Percentiles rank a stretch among this genome's conserved stretches.
Evolutionary conservation across 2,113 vertebrate genomes (phyloP).

Genomic region (Hucho hucho): DNA sequence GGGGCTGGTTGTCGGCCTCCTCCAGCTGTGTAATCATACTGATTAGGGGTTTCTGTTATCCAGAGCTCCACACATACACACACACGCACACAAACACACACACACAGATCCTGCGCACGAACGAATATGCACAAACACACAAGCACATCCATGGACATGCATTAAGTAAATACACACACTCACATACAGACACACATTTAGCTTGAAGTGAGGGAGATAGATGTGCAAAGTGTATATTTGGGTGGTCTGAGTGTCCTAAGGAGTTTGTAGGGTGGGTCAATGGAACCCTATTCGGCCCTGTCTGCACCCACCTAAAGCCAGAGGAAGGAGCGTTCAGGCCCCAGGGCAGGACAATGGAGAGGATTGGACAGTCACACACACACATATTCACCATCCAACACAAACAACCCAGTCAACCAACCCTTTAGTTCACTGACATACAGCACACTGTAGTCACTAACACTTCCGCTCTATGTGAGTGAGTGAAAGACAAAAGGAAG

Average conservation of each 20-base stretch:
- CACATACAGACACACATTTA: conserved; percentile 12
- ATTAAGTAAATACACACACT: not conserved
- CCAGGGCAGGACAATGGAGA: not conserved
- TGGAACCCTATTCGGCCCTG: not conserved
- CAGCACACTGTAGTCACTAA: too few relatives aligned
- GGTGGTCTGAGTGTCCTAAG: not conserved
- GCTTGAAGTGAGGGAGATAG: not conserved
- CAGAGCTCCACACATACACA: not conserved
- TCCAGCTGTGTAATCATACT: conserved; percentile 69
- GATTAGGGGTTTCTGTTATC: conserved; percentile 53
- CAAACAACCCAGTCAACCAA: too few relatives aligned
- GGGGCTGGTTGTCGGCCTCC: conserved; percentile 59
- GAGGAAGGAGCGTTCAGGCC: not conserved
- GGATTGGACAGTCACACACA: not conserved
- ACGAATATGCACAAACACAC: conserved; percentile 6
- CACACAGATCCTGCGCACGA: conserved; percentile 14
- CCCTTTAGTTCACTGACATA: too few relatives aligned
- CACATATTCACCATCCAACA: too few relatives aligned
- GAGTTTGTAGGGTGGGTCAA: not conserved
- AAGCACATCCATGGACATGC: conserved; percentile 13
- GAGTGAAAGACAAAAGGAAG: too few relatives aligned
- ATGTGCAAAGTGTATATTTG: not conserved
- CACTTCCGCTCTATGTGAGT: too few relatives aligned
- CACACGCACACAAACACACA: conserved; percentile 16
- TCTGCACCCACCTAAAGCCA: not conserved